Percentiles rank a stretch among this genome's conserved stretches.
phyloP scores from a whole-genome alignment of 1,140 invertebrate species.

The Drosophila miranda region DNA sequence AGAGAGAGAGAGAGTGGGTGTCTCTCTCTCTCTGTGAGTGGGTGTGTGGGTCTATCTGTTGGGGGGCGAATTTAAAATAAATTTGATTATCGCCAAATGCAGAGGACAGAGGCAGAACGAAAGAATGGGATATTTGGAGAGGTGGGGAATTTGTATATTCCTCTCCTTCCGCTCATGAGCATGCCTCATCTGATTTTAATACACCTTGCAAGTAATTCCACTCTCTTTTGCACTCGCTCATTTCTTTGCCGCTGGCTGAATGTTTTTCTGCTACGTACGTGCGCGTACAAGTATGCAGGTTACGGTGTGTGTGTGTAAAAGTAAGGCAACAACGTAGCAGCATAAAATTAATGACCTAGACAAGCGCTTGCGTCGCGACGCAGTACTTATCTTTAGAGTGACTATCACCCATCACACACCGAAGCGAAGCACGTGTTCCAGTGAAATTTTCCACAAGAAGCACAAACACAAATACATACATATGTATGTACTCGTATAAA shows the following conservation, averaged over 20 bases:
- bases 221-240: conserved; percentile 74
- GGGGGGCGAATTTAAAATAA: conserved; percentile 62
- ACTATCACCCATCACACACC: conserved; percentile 32
- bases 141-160: no score
- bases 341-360: conserved; percentile 65
- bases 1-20: no score
- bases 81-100: conserved; percentile 56
- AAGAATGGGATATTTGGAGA: background rate
- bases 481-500: background rate
- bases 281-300: conserved; percentile 9
- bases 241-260: conserved; percentile 12
- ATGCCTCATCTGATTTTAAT: no score
- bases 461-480: background rate
- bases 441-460: conserved; percentile 67
- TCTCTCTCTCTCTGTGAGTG: background rate
- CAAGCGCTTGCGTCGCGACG: conserved; percentile 24
- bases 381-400: conserved; percentile 65
- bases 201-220: no score
- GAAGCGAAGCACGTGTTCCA: conserved; percentile 48
- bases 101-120: conserved; percentile 11
- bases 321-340: conserved; percentile 31
- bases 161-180: no score
- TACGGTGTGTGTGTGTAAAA: conserved; percentile 33
- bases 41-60: conserved; percentile 28
- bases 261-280: conserved; percentile 11